Base-by-base conservation (phyloP, 2,113 vertebrate species). In the Pelusios castaneus region DNA sequence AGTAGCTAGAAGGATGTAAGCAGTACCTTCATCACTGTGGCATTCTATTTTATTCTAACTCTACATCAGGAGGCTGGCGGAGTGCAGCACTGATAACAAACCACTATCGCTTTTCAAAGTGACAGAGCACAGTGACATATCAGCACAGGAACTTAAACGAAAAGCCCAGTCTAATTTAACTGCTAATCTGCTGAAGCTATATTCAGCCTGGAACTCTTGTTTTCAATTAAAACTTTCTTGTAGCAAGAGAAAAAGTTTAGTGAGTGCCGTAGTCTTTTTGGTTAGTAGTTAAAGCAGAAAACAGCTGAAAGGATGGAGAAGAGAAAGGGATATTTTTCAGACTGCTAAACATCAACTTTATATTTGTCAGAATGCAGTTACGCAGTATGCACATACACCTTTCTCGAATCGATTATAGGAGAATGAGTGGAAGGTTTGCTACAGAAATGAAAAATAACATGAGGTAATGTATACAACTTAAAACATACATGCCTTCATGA, bases 91-190 rank as follows among this genome's bases (percentile, higher is more conserved):
- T 97, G 97, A 98, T 98, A 98, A 98, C 95, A 97, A 97, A 98
- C 93, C 94, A 93, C 94, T 98, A 97, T 97, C 81, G 5, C 97
- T 96, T 98, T 95, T 96, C 97, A 96, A 95, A 98, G 97, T 97
- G 97, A 97, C 97, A 98, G 93, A 82, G 94, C 94, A 92, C 93
- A 94, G 96, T 97, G 98, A 98, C 97, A 98, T 97, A 98, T 97
- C 97, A 97, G 98, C 95, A 95, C 52, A 56, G 78, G 86, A 96
- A 97, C 94, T 97, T 97, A 97, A 98, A 97, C 0, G 73, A 98
- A 98, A 98, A 98, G 91, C 84, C 95, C 91, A 80, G 97, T 98
- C 94, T 97, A 96, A 97, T 98, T 98, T 97, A 97, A 97, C 97
- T 94, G 92, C 95, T 97, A 97, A 97, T 96, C 97, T 97, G 93